Evolutionary conservation across 1,140 invertebrate genomes (phyloP), one percentile per base, ranked within the genome.

Genomic region (Meteorus sp.): DNA sequence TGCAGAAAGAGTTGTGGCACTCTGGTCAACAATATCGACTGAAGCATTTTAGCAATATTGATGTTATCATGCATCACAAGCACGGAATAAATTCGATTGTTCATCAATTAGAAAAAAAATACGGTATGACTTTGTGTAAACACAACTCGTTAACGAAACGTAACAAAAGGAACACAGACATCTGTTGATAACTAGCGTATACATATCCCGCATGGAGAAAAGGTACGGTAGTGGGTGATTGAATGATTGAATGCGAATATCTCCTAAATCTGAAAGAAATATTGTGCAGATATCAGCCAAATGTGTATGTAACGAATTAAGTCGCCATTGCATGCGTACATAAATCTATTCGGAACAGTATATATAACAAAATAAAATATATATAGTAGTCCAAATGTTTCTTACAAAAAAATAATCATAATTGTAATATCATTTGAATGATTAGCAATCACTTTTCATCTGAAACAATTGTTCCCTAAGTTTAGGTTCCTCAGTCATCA

Each of bases 1-100:
- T 82, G 47, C 77, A 85, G 62, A 65, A 64, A 17, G 73, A 60
- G 61, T 68, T 85, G 1, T 79, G 81, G 77, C 67, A 69, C 27
- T 60, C 68, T 31, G 84, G 84, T 3, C 75, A 77, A 44, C 61
- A 75, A 22, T 82, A 80, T 45, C 80, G 77, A 53, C 29, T 70
- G n/a, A 66, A 75, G 25, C 65, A 75, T 59, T 75, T 73, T 55
- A 74, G 74, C 2, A 68, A 80, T 31, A 63, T 61, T 0, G 70
- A 78, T 52, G 67, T 70, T 27, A 73, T 81, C 25, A 61, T 76
- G 2, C 68, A 70, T 23, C 79, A 81, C 44, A 76, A 75, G 59
- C 66, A 70, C 22, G 81, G 81, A 11, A 80, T 83, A 29, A 82
- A 83, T 41, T 74, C 73, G 0, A 50, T 69, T 37, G 70, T 67